Evolutionary conservation across 2,888 invertebrate genomes (phyloP), one percentile per base, ranked within the genome.

Genomic region (Cylindroiulus punctatus): DNA sequence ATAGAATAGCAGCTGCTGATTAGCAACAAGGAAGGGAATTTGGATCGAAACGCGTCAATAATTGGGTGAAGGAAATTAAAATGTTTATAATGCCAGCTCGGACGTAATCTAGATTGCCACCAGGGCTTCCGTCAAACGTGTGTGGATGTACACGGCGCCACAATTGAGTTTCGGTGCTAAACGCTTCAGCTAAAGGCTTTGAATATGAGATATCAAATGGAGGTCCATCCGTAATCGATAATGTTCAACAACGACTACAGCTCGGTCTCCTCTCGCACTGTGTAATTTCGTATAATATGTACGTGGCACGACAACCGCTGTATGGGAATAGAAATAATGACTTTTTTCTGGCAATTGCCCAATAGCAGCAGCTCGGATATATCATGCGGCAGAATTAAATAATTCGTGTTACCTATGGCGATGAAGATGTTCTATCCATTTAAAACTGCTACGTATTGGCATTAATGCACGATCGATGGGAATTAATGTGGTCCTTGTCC

Each of bases 401-500:
- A 65, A 65, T 65, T 65, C 65, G 65, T 65, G 65, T 65, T n/a
- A 65, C 65, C 65, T 65, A 65, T 19, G 65, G 26, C 10, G 22
- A 65, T 65, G 65, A 65, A 65, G 65, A 65, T 65, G 65, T 26
- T 65, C 26, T 26, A n/a, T 26, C 65, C 19, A 26, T 65, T 65
- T 65, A 26, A 36, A 65, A 65, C 65, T 8, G 65, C 65, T 3
- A n/a, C 26, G 65, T 22, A 65, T 65, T 26, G 65, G 65, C 65
- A 65, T 65, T 65, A 65, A 65, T 3, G 65, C 65, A 26, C 65
- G 65, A 65, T 65, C 65, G 65, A 65, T 65, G 65, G 65, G 65
- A 65, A 65, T 65, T 65, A 65, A 65, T 65, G 65, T 65, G 65
- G 65, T 65, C 65, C 65, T 65, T 65, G 65, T 65, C 65, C 65